Conservation (phyloP, 2,113 vertebrate genomes). For the Microcebus tavaratra region DNA sequence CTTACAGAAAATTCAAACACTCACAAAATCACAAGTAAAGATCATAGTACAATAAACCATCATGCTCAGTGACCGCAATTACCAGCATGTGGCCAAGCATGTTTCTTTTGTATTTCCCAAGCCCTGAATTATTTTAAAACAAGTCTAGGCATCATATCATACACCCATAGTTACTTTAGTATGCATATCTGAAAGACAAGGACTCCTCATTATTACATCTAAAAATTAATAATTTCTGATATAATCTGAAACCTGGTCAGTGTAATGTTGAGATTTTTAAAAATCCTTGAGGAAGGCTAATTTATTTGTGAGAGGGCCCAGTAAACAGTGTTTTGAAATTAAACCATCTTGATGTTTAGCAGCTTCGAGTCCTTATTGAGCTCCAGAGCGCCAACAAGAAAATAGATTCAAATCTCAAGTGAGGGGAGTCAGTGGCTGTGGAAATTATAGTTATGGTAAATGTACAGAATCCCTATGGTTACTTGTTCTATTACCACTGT, state of each 20-base stretch:
- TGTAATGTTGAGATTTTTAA: background rate
- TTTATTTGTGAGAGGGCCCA: background rate
- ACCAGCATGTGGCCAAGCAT: background rate
- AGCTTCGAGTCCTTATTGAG: background rate
- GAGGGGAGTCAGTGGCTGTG: background rate
- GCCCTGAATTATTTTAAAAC: background rate
- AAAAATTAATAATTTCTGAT: background rate
- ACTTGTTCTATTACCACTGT: background rate
- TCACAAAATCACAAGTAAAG: background rate
- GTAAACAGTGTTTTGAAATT: constrained; percentile 17
- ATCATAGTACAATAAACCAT: background rate
- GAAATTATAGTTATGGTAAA: background rate
- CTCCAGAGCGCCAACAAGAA: background rate
- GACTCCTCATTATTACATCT: background rate
- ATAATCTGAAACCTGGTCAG: background rate
- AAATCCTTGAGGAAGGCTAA: background rate
- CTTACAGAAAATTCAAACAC: background rate
- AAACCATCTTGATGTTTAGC: constrained; percentile 12
- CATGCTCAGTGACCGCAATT: background rate
- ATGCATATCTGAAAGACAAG: background rate
- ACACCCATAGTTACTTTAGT: background rate
- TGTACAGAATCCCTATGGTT: background rate
- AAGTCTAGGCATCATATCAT: background rate
- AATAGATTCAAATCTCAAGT: background rate
- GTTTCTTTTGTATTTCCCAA: background rate